Percentiles rank a stretch among this genome's conserved stretches.
Conservation (phyloP, 2,797 vertebrate species). For the Spinus pinus region DNA sequence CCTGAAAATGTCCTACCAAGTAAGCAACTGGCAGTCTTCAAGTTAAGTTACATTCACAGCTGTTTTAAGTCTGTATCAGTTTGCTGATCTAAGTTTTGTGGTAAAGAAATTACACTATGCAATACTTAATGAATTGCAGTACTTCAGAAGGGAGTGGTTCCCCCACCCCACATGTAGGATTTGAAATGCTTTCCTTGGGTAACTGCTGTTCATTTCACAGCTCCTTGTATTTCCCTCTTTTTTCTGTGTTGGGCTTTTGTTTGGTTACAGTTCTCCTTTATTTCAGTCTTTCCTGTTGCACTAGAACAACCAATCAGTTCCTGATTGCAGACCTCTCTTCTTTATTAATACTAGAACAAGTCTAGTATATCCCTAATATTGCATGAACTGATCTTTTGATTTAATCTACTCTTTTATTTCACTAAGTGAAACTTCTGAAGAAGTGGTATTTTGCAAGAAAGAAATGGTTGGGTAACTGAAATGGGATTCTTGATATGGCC, state of each 20-base stretch:
- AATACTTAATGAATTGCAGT: slow-evolving; percentile 6
- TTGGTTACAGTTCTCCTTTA: background rate
- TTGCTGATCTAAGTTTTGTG: slow-evolving; percentile 32
- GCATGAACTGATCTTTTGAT: background rate
- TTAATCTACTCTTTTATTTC: background rate
- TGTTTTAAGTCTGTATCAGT: slow-evolving; percentile 30
- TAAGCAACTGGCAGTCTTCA: background rate
- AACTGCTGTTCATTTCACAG: background rate
- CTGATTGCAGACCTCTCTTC: background rate
- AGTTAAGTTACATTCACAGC: background rate
- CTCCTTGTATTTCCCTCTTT: background rate
- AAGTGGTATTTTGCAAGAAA: background rate
- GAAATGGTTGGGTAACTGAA: background rate
- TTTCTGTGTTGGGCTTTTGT: background rate
- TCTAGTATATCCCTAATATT: background rate
- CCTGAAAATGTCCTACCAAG: background rate
- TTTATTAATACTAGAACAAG: background rate
- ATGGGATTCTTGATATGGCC: background rate
- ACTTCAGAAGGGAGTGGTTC: background rate
- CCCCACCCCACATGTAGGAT: background rate
- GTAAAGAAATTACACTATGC: background rate
- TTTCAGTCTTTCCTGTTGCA: background rate
- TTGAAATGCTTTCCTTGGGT: background rate
- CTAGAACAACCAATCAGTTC: background rate
- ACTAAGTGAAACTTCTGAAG: background rate